A percentile compares a stretch with the other conserved stretches of the same genome.
These are phyloP conservation scores for Cryptops parisi DNA, from an alignment of 2,888 invertebrate species.

Conservation along the genomic window DNA sequence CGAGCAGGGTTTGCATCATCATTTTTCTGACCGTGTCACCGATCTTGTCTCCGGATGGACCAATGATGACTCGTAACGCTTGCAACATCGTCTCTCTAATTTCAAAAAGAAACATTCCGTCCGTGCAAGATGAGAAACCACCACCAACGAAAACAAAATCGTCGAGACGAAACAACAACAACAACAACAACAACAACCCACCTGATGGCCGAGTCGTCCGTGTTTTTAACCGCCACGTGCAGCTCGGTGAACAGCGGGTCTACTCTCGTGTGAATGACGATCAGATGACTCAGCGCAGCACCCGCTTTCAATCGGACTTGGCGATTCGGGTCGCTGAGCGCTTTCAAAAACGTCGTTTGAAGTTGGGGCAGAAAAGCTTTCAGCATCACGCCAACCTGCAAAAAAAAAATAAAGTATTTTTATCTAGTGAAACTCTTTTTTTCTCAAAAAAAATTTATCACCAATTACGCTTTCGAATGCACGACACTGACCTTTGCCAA, in stretches of 20 bases:
- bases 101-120: constrained; percentile 13
- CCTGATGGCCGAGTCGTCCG: constrained; percentile 68
- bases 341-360: constrained; percentile 94
- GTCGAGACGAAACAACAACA: not conserved
- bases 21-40: constrained; percentile 60
- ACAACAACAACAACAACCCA: constrained; percentile 22
- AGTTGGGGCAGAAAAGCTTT: constrained; percentile 97
- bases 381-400: constrained; percentile 76
- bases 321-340: constrained; percentile 76
- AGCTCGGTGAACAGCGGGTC: constrained; percentile 92
- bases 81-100: constrained; percentile 80
- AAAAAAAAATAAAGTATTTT: constrained; percentile 15
- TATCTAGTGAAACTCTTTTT: not conserved
- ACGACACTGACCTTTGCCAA: constrained; percentile 55
- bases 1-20: constrained; percentile 48
- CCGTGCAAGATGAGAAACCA: not conserved
- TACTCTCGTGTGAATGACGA: constrained; percentile 79
- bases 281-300: constrained; percentile 68
- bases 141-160: not conserved
- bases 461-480: not conserved
- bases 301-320: constrained; percentile 80
- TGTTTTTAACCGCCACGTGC: constrained; percentile 64
- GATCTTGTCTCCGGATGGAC: constrained; percentile 77
- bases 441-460: constrained; percentile 1
- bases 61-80: constrained; percentile 69